Percentiles rank a stretch among this genome's conserved stretches.
These are phyloP conservation scores for Probaryconus sp. DNA, from an alignment of 1,140 invertebrate species.

Conservation along the genomic window DNA sequence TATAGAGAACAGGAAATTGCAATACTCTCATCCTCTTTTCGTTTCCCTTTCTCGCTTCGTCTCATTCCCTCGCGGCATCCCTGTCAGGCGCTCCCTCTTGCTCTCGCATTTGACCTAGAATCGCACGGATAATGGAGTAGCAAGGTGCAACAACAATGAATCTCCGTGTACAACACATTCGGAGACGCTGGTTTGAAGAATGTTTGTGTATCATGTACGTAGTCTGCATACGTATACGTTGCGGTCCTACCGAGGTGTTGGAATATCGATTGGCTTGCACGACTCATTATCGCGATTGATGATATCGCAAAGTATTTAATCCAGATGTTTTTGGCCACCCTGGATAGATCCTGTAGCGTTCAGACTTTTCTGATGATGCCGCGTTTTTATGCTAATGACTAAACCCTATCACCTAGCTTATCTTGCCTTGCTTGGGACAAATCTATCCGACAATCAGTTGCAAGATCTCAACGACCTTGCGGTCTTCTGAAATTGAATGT, in stretches of 20 bases:
- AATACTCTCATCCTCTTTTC: conserved; percentile 48
- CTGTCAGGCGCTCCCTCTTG: conserved; percentile 8
- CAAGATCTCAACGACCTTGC: too few species aligned
- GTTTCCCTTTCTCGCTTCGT: conserved; percentile 20
- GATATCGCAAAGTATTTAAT: conserved; percentile 31
- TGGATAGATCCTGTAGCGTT: too few species aligned
- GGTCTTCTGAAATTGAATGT: too few species aligned
- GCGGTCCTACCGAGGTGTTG: conserved; percentile 3
- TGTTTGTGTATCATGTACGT: conserved; percentile 37
- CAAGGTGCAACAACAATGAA: conserved; percentile 68
- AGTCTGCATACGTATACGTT: conserved; percentile 14
- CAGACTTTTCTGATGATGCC: too few species aligned
- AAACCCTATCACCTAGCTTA: too few species aligned
- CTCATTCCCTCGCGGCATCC: conserved; percentile 17
- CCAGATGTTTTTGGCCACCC: too few species aligned
- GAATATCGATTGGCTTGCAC: conserved; percentile 60
- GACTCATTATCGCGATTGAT: conserved; percentile 61
- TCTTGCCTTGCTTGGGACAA: too few species aligned
- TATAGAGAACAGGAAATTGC: conserved; percentile 61
- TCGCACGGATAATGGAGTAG: conserved; percentile 65
- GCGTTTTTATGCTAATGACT: too few species aligned
- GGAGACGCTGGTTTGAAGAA: conserved; percentile 48
- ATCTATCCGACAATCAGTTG: too few species aligned
- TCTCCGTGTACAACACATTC: conserved; percentile 53
- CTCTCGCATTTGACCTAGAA: conserved; percentile 64